Base-by-base conservation (phyloP, 2,888 invertebrate species). In the Hypena proboscidalis region DNA sequence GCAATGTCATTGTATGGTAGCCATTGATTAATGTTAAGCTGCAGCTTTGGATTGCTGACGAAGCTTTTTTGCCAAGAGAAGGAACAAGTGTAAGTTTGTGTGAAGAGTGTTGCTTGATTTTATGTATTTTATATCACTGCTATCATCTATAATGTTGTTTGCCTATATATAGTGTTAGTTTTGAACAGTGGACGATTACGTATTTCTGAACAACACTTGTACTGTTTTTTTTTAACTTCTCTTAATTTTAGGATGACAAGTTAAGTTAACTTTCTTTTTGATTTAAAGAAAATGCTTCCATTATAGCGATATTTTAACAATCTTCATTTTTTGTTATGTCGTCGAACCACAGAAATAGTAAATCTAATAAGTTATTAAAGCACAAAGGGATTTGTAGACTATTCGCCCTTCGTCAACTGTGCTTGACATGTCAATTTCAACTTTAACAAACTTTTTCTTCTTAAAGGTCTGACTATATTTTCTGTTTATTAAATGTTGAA, bases 1-100 rank as follows among this genome's bases (percentile, higher is more conserved):
- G 56, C 63, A 67, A 69, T 57, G 58, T 66, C 68, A 83, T 85
- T 85, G 61, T 61, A 20, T 55, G 51, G 47, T 42, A 40, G 48
- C 39, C 42, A 27, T 21, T 61, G 58, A 61, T 61, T 46, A 51
- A 61, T 58, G 19, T 46, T 41, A n/a, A n/a, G 21, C 29, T 51
- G 46, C 56, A 50, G 39, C 34, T 45, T 47, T 22, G 35, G 49
- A 33, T 53, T 27, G 30, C 44, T 19, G 22, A 1, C 9, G 3
- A 5, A 17, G 3, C 26, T 23, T 29, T 51, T 22, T 47, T 42
- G 31, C 17, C 10, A 1, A 8, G 33, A 38, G 39, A 9, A 10
- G 29, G 35, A 32, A n/a, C n/a, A n/a, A n/a, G n/a, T n/a, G n/a
- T n/a, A n/a, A n/a, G n/a, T n/a, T n/a, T n/a, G n/a, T n/a, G n/a